Conservation (phyloP, 2,888 invertebrate genomes). For the Drosophila borealis region DNA sequence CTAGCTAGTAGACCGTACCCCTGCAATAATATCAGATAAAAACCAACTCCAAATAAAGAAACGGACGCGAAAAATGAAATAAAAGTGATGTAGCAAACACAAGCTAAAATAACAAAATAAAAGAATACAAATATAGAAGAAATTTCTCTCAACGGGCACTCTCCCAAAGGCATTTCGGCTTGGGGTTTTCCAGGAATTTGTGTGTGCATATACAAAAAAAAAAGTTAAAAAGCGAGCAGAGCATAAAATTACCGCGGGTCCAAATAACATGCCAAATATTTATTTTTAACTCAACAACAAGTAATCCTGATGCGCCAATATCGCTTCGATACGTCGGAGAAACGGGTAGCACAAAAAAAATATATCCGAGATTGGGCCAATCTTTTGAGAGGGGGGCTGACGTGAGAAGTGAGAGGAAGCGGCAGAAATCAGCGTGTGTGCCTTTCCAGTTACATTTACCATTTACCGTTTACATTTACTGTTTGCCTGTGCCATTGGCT, state of each 20-base stretch:
- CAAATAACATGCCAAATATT: slow-evolving; percentile 71
- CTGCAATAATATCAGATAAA: slow-evolving; percentile 20
- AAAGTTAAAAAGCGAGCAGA: slow-evolving; percentile 58
- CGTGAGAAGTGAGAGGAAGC: slow-evolving; percentile 26
- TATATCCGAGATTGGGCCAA: slow-evolving; percentile 23
- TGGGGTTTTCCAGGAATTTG: slow-evolving; percentile 65
- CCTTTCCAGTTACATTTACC: slow-evolving; percentile 61
- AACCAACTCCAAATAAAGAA: not conserved
- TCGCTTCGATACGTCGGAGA: slow-evolving; percentile 48
- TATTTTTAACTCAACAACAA: slow-evolving; percentile 73
- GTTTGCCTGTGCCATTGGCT: slow-evolving; percentile 50
- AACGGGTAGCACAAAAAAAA: slow-evolving; percentile 28
- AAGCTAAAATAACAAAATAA: slow-evolving; percentile 22
- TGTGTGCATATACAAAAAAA: slow-evolving; percentile 59
- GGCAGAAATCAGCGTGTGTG: slow-evolving; percentile 49
- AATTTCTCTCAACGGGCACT: slow-evolving; percentile 24
- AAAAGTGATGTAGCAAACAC: slow-evolving; percentile 26
- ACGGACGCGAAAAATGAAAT: slow-evolving; percentile 21
- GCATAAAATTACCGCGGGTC: slow-evolving; percentile 43
- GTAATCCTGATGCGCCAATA: slow-evolving; percentile 46
- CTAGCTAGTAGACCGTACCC: slow-evolving; percentile 4
- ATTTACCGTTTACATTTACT: slow-evolving; percentile 52
- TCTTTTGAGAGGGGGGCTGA: not conserved
- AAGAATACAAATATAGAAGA: slow-evolving; percentile 21
- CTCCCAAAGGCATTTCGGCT: slow-evolving; percentile 23